A percentile compares a stretch with the other conserved stretches of the same genome.
Conservation (phyloP, 2,888 invertebrate genomes). For the Drosophila limbata region DNA sequence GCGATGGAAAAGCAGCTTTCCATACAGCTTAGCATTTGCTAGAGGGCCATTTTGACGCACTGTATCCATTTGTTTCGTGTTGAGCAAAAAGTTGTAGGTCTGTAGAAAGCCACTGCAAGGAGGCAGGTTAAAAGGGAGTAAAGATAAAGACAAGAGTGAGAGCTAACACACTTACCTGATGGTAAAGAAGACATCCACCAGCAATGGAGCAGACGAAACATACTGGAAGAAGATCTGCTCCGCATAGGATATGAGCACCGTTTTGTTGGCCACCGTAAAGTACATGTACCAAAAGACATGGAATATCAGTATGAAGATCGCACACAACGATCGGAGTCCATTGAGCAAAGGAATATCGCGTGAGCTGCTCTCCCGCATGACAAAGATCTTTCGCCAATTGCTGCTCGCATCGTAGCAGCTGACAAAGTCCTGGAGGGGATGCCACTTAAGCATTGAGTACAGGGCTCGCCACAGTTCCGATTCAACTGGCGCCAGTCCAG, state of each 20-base stretch:
- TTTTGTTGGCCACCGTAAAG: constrained; percentile 84
- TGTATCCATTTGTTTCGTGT: constrained; percentile 73
- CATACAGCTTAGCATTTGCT: constrained; percentile 79
- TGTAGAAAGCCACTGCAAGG: constrained; percentile 82
- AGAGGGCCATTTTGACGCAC: constrained; percentile 74
- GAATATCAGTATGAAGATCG: constrained; percentile 83
- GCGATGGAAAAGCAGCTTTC: constrained; percentile 82
- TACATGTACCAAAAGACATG: constrained; percentile 85
- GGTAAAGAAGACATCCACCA: constrained; percentile 85
- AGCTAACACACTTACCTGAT: constrained; percentile 76
- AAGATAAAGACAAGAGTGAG: not conserved
- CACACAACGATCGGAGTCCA: constrained; percentile 84
- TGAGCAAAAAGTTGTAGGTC: constrained; percentile 84
- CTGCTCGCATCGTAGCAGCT: constrained; percentile 82
- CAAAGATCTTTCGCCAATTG: constrained; percentile 77
- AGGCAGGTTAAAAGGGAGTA: not conserved
- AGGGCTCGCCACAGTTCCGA: constrained; percentile 62
- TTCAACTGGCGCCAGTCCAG: constrained; percentile 66
- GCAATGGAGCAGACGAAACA: constrained; percentile 83
- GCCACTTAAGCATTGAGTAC: constrained; percentile 58
- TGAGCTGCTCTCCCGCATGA: constrained; percentile 62
- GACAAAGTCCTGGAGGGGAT: constrained; percentile 70
- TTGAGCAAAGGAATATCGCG: constrained; percentile 84
- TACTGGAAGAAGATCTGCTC: constrained; percentile 84
- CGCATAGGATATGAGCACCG: constrained; percentile 82